Conservation (phyloP, 2,113 vertebrate genomes). For the Brachypodius melanocephalos region DNA sequence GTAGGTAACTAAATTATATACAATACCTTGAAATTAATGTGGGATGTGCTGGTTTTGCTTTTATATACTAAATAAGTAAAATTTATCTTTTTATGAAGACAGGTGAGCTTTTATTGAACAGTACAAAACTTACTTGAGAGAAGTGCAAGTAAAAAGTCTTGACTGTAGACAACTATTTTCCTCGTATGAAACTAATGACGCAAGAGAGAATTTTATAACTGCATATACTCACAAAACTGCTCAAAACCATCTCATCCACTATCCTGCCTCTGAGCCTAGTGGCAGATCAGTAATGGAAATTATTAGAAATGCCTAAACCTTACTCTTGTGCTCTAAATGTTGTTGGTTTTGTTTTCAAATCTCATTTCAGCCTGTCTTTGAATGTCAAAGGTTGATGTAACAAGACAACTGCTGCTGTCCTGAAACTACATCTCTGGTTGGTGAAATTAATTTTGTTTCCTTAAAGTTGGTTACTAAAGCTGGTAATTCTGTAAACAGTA, state of each 20-base stretch:
- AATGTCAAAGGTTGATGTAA: neutral
- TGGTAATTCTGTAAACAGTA: too few species aligned
- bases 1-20: neutral
- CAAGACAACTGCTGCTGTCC: neutral
- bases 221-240: neutral
- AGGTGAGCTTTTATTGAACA: neutral
- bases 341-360: neutral
- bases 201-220: neutral
- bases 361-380: neutral
- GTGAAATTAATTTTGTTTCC: neutral
- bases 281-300: neutral
- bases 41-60: neutral
- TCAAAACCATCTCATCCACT: neutral
- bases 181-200: neutral
- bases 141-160: neutral
- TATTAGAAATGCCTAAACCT: neutral
- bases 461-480: neutral
- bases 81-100: neutral
- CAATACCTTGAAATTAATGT: neutral
- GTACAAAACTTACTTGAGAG: neutral
- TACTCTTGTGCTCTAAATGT: neutral
- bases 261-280: neutral
- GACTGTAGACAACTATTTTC: neutral
- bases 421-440: neutral
- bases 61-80: neutral